Conservation (phyloP, 2,113 vertebrate species). For the Pao palembangensis region DNA sequence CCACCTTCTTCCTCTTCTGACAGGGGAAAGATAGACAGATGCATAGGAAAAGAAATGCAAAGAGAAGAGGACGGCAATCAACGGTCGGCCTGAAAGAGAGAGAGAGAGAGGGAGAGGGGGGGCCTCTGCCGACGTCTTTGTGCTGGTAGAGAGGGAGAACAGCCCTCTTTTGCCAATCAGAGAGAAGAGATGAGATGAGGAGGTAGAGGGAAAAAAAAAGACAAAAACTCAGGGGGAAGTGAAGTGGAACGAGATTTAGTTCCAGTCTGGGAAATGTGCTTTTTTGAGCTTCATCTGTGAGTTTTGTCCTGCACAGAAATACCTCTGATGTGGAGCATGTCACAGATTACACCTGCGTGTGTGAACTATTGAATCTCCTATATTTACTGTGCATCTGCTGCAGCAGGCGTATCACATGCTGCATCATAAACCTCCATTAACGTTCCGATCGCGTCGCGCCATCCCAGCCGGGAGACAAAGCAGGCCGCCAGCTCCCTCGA, state of each 20-base stretch:
- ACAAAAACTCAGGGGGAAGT: conserved; percentile 46
- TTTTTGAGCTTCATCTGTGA: conserved; percentile 57
- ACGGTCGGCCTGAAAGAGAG: conserved; percentile 63
- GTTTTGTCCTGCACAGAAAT: conserved; percentile 50
- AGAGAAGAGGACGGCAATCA: conserved; percentile 56
- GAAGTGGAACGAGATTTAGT: conserved; percentile 63
- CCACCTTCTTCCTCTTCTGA: conserved; percentile 52
- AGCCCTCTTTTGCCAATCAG: conserved; percentile 36
- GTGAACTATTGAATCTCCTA: conserved; percentile 25
- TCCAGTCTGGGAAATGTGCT: conserved; percentile 55
- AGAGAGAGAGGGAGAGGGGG: conserved; percentile 62
- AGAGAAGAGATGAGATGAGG: conserved; percentile 16
- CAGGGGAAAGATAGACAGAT: conserved; percentile 44
- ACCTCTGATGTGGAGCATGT: conserved; percentile 43
- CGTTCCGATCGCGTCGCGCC: conserved; percentile 21
- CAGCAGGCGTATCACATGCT: conserved; percentile 34
- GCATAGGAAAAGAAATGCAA: conserved; percentile 28
- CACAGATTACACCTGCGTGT: conserved; percentile 26
- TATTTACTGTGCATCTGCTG: conserved; percentile 48
- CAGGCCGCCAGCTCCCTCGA: conserved; percentile 27
- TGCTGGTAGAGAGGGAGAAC: conserved; percentile 63
- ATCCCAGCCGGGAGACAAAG: conserved; percentile 49
- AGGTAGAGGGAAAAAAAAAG: conserved; percentile 7
- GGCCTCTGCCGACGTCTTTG: conserved; percentile 71
- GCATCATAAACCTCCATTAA: conserved; percentile 53